Evolutionary conservation across 2,888 invertebrate genomes (phyloP).

Genomic region (Pemphredon lugubris): DNA sequence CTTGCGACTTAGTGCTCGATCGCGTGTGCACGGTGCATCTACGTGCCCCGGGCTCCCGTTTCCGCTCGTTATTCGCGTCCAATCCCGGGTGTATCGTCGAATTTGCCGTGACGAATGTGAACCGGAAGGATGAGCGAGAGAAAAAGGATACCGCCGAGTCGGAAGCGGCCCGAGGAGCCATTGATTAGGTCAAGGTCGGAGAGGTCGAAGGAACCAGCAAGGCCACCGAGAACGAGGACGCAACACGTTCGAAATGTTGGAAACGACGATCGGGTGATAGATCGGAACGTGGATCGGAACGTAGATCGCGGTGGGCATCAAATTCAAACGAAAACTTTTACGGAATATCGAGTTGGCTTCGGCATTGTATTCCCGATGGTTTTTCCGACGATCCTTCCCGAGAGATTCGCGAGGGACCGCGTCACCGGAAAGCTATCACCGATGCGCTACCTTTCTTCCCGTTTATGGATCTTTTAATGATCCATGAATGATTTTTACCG

Average conservation of each 20-base stretch:
- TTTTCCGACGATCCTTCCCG: no score
- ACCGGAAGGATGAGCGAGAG: constrained; percentile 68
- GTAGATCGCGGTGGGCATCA: constrained; percentile 49
- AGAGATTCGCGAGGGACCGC: no score
- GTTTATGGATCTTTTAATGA: no score
- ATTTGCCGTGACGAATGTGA: constrained; percentile 45
- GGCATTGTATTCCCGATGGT: neutral
- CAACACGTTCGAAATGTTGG: constrained; percentile 56
- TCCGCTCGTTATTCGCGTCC: neutral
- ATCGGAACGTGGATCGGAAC: no score
- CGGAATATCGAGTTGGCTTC: neutral
- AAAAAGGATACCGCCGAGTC: constrained; percentile 53
- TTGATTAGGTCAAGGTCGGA: constrained; percentile 47
- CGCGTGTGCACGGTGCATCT: constrained; percentile 53
- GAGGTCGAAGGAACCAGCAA: constrained; percentile 58
- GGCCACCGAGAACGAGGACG: constrained; percentile 58
- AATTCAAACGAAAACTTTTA: neutral
- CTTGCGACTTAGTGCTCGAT: constrained; percentile 57
- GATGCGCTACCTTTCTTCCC: no score
- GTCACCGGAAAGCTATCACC: no score
- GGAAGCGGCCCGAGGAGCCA: constrained; percentile 59
- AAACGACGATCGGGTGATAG: no score
- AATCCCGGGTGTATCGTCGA: neutral
- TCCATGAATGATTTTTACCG: no score
- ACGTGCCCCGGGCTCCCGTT: constrained; percentile 13